Conservation (phyloP, 2,113 vertebrate species). For the Cebidichthys violaceus region DNA sequence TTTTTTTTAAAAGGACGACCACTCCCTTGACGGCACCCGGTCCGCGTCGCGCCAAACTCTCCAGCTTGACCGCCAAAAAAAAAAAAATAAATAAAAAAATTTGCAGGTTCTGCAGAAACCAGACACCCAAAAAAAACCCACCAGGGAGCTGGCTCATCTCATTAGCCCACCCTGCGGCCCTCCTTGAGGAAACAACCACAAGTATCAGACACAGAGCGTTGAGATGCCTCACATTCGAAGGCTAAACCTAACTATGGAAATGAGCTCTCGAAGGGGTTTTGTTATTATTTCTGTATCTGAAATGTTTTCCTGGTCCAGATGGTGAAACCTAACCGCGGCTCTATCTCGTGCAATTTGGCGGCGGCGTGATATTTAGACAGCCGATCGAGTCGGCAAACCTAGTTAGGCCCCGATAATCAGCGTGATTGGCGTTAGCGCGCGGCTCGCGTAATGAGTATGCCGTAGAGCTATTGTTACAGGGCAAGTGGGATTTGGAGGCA, state of each 20-base stretch:
- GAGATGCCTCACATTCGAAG: constrained; percentile 39
- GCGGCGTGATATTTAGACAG: constrained; percentile 78
- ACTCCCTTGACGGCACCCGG: constrained; percentile 47
- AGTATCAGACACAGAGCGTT: constrained; percentile 30
- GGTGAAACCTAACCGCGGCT: constrained; percentile 68
- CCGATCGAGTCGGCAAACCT: constrained; percentile 70
- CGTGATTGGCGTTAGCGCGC: constrained; percentile 64
- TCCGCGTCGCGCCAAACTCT: constrained; percentile 12
- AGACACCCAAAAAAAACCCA: constrained; percentile 45
- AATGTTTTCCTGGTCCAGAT: constrained; percentile 64
- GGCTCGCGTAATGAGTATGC: constrained; percentile 46
- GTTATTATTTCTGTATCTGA: constrained; percentile 68
- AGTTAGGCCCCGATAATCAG: constrained; percentile 66
- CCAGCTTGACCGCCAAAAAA: constrained; percentile 5
- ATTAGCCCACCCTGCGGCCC: constrained; percentile 39
- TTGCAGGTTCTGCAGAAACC: constrained; percentile 60
- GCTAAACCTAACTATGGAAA: constrained; percentile 43
- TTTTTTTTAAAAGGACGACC: constrained; percentile 37
- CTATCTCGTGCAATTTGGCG: constrained; percentile 62
- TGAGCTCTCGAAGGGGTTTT: constrained; percentile 56
- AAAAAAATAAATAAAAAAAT: constrained; percentile 39
- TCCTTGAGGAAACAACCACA: constrained; percentile 56
- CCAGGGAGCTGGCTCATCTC: constrained; percentile 44
- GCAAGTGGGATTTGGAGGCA: constrained; percentile 37
- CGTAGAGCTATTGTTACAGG: constrained; percentile 35